These are phyloP conservation scores for Nasonia oneida DNA, from an alignment of 2,888 invertebrate genomes.

Conservation along the genomic window DNA sequence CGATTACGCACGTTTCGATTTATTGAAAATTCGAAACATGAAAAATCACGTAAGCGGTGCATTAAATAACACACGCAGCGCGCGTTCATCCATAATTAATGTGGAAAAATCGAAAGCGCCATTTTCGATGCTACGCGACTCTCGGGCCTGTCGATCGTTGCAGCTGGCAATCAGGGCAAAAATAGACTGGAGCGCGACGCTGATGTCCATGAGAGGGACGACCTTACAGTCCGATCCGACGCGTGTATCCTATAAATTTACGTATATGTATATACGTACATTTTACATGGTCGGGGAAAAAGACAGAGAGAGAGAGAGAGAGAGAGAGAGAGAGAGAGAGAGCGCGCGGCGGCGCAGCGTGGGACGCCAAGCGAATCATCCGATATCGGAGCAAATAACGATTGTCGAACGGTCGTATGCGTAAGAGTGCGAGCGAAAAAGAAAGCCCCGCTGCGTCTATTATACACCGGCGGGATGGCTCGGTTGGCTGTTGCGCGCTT, in stretches of 20 bases:
- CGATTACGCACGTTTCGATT: too few species aligned
- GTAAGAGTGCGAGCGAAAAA: constrained; percentile 2
- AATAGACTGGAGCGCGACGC: not conserved
- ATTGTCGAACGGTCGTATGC: constrained; percentile 14
- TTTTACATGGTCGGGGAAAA: not conserved
- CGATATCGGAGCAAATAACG: constrained; percentile 42
- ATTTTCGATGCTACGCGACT: too few species aligned
- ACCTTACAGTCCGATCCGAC: too few species aligned
- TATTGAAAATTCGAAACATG: too few species aligned
- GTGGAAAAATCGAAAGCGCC: too few species aligned
- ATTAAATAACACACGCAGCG: too few species aligned
- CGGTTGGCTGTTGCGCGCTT: not conserved
- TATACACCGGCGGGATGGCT: not conserved
- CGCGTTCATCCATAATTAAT: too few species aligned
- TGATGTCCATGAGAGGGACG: too few species aligned
- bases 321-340: not conserved
- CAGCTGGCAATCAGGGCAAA: not conserved
- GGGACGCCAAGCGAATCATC: constrained; percentile 46
- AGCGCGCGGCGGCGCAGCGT: not conserved
- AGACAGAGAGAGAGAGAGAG: constrained; percentile 37
- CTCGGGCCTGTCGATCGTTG: too few species aligned
- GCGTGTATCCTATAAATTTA: too few species aligned
- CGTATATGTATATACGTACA: too few species aligned
- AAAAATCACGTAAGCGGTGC: too few species aligned
- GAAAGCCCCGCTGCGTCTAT: constrained; percentile 7